phyloP scores from a whole-genome alignment of 1,140 invertebrate species.

The Brachionus rotundiformis region DNA sequence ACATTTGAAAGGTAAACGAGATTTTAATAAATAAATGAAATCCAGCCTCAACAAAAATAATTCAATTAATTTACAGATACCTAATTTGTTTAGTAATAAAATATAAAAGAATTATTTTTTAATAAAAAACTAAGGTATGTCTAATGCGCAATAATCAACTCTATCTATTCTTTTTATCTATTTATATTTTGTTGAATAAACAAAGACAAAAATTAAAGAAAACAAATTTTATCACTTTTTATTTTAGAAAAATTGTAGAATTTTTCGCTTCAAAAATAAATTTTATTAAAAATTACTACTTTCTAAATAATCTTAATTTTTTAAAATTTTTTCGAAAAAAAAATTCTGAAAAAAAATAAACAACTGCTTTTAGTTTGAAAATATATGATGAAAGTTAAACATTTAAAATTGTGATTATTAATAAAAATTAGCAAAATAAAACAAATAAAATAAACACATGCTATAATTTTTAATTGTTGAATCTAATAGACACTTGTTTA shows the following conservation, averaged over 20 bases:
- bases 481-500: constrained; percentile 1
- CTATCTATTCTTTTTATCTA: no score
- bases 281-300: not conserved
- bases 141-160: no score
- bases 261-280: not conserved
- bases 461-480: not conserved
- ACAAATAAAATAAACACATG: constrained; percentile 1
- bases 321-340: not conserved
- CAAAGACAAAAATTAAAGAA: not conserved
- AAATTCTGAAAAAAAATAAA: not conserved
- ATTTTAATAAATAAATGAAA: not conserved
- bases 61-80: not conserved
- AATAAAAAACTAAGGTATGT: no score
- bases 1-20: not conserved
- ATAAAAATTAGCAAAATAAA: constrained; percentile 18
- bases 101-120: no score
- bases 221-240: not conserved
- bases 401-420: constrained; percentile 12
- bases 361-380: not conserved
- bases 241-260: not conserved
- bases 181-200: not conserved
- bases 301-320: not conserved
- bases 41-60: not conserved
- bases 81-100: not conserved
- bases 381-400: not conserved